These are phyloP conservation scores for rat (Rattus norvegicus) DNA, from an alignment of 2,113 vertebrate species.

Conservation along the genomic window DNA sequence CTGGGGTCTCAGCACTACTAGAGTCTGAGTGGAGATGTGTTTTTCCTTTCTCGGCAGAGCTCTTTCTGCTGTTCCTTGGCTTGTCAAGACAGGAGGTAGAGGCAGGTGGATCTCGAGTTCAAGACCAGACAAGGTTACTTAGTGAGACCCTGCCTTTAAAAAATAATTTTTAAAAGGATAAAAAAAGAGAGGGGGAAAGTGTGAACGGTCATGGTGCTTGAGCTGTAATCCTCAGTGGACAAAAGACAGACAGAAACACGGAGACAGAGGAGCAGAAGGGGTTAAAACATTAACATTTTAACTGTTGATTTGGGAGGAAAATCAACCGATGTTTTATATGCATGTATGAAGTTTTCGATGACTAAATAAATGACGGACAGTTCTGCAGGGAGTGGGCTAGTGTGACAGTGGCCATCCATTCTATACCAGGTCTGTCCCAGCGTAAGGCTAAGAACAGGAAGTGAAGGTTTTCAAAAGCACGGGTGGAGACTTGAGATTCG, in stretches of 20 bases:
- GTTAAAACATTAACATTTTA: neutral
- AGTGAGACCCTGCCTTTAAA: too few relatives aligned
- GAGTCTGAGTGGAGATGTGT: neutral
- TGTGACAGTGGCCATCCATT: neutral
- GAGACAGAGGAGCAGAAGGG: neutral
- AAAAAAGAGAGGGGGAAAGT: neutral
- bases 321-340: neutral
- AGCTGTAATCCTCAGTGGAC: neutral
- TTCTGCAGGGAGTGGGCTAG: neutral
- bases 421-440: neutral
- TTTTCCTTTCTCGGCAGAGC: neutral
- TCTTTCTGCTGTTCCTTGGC: neutral
- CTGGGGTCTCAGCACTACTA: neutral
- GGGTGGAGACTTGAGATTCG: neutral
- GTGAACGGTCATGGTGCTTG: neutral
- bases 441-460: too few relatives aligned
- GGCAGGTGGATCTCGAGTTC: neutral
- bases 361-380: neutral
- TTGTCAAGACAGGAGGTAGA: neutral
- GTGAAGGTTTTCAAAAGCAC: neutral
- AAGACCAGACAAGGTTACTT: neutral
- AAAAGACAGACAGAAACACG: neutral
- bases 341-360: neutral
- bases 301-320: neutral
- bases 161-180: neutral